phyloP scores from a whole-genome alignment of 2,113 vertebrate genomes.

The Leptocoma aspasia region DNA sequence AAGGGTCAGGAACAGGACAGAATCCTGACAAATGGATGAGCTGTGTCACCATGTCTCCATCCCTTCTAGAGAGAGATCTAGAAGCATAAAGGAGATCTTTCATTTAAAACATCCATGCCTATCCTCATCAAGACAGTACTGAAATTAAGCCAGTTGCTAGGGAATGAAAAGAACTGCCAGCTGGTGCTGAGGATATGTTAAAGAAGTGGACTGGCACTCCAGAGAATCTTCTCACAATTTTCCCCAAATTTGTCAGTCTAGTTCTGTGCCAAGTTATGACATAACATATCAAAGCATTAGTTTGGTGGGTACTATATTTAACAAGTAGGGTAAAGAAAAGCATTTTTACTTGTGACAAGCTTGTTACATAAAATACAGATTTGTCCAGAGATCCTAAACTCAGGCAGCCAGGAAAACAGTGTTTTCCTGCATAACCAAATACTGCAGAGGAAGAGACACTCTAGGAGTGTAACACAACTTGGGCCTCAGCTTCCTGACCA shows the following conservation, averaged over 20 bases:
- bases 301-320: slow-evolving; percentile 16
- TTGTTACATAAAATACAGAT: slow-evolving; percentile 14
- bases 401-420: background rate
- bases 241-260: slow-evolving; percentile 30
- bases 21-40: background rate
- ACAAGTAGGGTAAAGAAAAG: slow-evolving; percentile 11
- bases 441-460: background rate
- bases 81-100: background rate
- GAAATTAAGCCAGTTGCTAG: slow-evolving; percentile 55
- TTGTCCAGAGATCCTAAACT: background rate
- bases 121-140: background rate
- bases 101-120: background rate
- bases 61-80: background rate
- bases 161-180: slow-evolving; percentile 46
- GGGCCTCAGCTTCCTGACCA: background rate
- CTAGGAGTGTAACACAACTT: background rate
- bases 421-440: background rate
- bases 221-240: slow-evolving; percentile 42
- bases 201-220: slow-evolving; percentile 49
- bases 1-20: background rate
- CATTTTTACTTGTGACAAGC: background rate
- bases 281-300: background rate
- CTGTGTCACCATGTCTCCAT: background rate
- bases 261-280: slow-evolving; percentile 20
- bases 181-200: slow-evolving; percentile 50